Percentiles rank a stretch among this genome's conserved stretches.
Evolutionary conservation across 2,888 invertebrate genomes (phyloP).

Genomic region (Pollenia labialis): DNA sequence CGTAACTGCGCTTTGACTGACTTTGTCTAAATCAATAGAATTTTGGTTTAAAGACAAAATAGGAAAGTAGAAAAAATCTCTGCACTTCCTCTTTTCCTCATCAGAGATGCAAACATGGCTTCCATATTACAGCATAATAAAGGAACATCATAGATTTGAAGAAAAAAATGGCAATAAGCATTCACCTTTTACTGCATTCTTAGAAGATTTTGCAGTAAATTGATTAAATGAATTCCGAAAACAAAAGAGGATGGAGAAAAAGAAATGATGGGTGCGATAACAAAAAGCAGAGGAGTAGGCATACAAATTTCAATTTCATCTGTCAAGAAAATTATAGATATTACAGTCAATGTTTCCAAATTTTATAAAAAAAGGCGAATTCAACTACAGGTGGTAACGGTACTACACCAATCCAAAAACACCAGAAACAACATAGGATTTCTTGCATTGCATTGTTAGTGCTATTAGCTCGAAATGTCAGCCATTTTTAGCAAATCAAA

Average conservation of each 20-base stretch:
- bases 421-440: too few relatives aligned
- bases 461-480: too few relatives aligned
- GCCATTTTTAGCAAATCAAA: too few relatives aligned
- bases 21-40: constrained; percentile 63
- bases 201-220: constrained; percentile 69
- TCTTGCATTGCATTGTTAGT: too few relatives aligned
- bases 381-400: too few relatives aligned
- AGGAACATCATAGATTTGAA: constrained; percentile 12
- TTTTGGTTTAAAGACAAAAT: not conserved
- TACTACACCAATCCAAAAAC: too few relatives aligned
- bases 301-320: too few relatives aligned
- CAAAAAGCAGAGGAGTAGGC: not conserved
- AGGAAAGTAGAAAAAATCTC: constrained; percentile 38
- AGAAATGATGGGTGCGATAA: not conserved
- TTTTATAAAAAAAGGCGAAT: too few relatives aligned
- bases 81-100: constrained; percentile 1
- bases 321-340: too few relatives aligned
- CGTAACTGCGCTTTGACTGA: constrained; percentile 48
- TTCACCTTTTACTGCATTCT: constrained; percentile 69
- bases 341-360: too few relatives aligned
- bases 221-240: constrained; percentile 65
- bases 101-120: constrained; percentile 10
- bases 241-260: not conserved
- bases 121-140: constrained; percentile 7
- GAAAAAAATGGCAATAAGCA: constrained; percentile 39